Evolutionary conservation across 1,140 invertebrate genomes (phyloP).

Genomic region (Solenopsis invicta): DNA sequence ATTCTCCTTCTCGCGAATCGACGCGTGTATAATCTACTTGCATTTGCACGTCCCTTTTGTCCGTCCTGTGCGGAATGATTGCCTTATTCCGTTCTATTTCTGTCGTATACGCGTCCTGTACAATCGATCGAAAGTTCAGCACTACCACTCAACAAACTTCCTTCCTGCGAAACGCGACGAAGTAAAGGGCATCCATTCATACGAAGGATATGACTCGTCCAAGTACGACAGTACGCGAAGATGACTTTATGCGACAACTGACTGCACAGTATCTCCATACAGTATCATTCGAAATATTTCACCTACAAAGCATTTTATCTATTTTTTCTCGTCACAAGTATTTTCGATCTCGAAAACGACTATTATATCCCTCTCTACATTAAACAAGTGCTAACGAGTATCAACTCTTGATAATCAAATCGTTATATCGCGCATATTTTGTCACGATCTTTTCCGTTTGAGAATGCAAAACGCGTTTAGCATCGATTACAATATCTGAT

Average conservation of each 20-base stretch:
- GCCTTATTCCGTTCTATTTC: slow-evolving; percentile 57
- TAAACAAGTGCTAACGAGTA: slow-evolving; percentile 61
- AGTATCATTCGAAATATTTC: not conserved
- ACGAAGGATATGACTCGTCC: not conserved
- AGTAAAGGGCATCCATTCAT: slow-evolving; percentile 33
- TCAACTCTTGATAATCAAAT: too few relatives aligned
- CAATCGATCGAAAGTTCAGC: slow-evolving; percentile 57
- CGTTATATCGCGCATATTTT: not conserved
- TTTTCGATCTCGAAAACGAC: slow-evolving; percentile 65
- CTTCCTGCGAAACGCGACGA: slow-evolving; percentile 16
- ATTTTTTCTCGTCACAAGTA: slow-evolving; percentile 40
- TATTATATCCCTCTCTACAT: slow-evolving; percentile 63
- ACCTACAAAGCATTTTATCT: not conserved
- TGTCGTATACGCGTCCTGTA: slow-evolving; percentile 25
- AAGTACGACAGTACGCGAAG: not conserved
- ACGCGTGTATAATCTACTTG: not conserved
- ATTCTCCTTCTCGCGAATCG: not conserved
- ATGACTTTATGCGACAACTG: slow-evolving; percentile 21
- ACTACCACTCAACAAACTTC: slow-evolving; percentile 42
- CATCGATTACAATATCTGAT: not conserved
- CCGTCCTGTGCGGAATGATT: slow-evolving; percentile 13
- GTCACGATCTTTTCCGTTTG: not conserved
- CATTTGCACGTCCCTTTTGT: slow-evolving; percentile 20
- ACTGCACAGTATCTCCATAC: not conserved
- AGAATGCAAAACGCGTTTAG: not conserved